Percentiles rank a stretch among this genome's conserved stretches.
These are phyloP conservation scores for Athalia rosae DNA, from an alignment of 2,888 invertebrate species.

Conservation along the genomic window DNA sequence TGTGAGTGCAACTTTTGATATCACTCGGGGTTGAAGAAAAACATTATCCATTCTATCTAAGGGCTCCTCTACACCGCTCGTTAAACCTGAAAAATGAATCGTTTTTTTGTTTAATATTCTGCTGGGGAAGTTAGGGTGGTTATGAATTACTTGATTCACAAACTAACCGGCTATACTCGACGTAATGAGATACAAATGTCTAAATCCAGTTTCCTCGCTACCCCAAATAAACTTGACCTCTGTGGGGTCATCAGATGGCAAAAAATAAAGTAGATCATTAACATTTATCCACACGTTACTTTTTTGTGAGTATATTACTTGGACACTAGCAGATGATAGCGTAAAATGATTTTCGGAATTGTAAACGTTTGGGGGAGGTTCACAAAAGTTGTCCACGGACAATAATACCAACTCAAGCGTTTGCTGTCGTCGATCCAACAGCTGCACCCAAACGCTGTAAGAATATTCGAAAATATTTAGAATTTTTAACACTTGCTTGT, in stretches of 20 bases:
- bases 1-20: conserved; percentile 85
- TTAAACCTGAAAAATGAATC: conserved; percentile 73
- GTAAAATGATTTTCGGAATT: conserved; percentile 73
- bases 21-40: conserved; percentile 78
- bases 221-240: conserved; percentile 89
- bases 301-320: conserved; percentile 78
- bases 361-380: conserved; percentile 76
- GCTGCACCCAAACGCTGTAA: conserved; percentile 91
- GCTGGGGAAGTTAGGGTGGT: background rate
- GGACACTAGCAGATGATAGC: conserved; percentile 74
- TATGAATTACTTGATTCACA: background rate
- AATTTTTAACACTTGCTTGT: conserved; percentile 46
- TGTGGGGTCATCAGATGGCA: conserved; percentile 77
- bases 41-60: conserved; percentile 75
- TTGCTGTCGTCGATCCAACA: conserved; percentile 92
- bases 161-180: conserved; percentile 74
- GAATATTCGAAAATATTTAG: conserved; percentile 32
- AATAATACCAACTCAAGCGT: conserved; percentile 88
- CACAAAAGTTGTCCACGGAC: conserved; percentile 85
- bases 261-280: conserved; percentile 91
- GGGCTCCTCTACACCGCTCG: conserved; percentile 77
- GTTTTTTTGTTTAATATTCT: conserved; percentile 3
- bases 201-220: conserved; percentile 91
- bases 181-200: conserved; percentile 90
- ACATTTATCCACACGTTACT: conserved; percentile 94